These are phyloP conservation scores for Patella pellucida DNA, from an alignment of 2,888 invertebrate genomes.

Conservation along the genomic window DNA sequence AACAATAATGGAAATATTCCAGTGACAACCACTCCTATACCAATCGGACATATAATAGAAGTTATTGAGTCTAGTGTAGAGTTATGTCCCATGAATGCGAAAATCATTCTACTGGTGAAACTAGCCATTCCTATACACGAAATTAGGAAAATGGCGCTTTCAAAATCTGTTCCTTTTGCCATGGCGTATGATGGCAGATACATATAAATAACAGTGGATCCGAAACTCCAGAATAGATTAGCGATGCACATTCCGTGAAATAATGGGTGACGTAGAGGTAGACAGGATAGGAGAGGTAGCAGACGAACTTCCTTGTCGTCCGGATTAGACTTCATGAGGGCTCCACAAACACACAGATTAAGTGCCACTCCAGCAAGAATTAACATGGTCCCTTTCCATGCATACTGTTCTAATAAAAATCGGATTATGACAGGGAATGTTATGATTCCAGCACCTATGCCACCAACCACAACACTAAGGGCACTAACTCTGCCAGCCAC, in stretches of 20 bases:
- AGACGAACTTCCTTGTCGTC: slow-evolving; percentile 49
- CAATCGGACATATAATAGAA: slow-evolving; percentile 59
- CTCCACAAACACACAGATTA: slow-evolving; percentile 63
- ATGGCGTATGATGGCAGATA: slow-evolving; percentile 64
- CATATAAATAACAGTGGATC: slow-evolving; percentile 63
- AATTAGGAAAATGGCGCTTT: slow-evolving; percentile 56
- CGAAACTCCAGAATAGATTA: slow-evolving; percentile 67
- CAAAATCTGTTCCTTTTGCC: slow-evolving; percentile 52
- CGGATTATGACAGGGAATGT: slow-evolving; percentile 60
- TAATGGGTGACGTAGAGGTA: slow-evolving; percentile 59
- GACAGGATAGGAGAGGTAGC: slow-evolving; percentile 57
- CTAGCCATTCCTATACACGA: slow-evolving; percentile 62
- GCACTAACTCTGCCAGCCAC: slow-evolving; percentile 57
- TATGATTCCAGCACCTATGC: slow-evolving; percentile 62
- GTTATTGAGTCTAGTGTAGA: slow-evolving; percentile 65
- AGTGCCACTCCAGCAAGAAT: slow-evolving; percentile 58
- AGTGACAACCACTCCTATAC: slow-evolving; percentile 63
- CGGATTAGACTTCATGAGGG: slow-evolving; percentile 54
- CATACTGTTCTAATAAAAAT: slow-evolving; percentile 52
- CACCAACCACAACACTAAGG: slow-evolving; percentile 57
- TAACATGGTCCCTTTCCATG: slow-evolving; percentile 61
- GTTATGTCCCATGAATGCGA: slow-evolving; percentile 66
- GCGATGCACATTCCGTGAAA: slow-evolving; percentile 64
- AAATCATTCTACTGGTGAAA: slow-evolving; percentile 60
- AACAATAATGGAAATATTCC: slow-evolving; percentile 64